Evolutionary conservation across 2,113 vertebrate species (phyloP).

Genomic region (Tretioscincus oriximinensis): DNA sequence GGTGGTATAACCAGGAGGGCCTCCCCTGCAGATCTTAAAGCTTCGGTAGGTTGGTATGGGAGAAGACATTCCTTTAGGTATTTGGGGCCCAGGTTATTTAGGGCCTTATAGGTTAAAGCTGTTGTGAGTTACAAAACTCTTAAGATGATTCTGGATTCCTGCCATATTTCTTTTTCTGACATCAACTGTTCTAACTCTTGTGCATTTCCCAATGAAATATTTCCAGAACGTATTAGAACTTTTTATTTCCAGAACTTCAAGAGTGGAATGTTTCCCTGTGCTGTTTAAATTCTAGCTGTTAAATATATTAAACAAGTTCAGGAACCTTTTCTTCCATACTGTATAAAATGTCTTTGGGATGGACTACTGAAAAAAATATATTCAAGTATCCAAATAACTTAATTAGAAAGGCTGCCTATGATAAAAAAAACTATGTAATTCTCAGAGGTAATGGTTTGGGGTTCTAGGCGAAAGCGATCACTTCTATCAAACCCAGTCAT

Average conservation of each 20-base stretch:
- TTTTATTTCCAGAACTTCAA: neutral
- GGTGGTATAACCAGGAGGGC: too few species aligned
- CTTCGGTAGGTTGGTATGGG: too few species aligned
- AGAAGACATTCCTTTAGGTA: neutral
- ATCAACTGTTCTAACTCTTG: neutral
- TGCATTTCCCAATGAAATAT: neutral
- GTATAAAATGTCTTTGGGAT: neutral
- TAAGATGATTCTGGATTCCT: neutral
- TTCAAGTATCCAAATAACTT: neutral
- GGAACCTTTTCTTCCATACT: too few species aligned
- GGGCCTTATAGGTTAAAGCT: too few species aligned
- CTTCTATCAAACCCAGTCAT: too few species aligned
- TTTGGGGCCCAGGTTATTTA: too few species aligned
- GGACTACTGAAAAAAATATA: neutral
- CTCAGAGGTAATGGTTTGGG: too few species aligned
- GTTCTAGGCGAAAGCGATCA: too few species aligned
- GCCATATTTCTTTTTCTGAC: neutral
- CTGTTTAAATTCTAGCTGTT: too few species aligned
- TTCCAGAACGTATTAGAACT: too few species aligned
- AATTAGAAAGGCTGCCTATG: neutral
- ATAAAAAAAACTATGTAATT: neutral
- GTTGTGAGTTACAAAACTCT: neutral
- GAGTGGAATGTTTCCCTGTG: neutral
- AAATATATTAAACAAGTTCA: too few species aligned
- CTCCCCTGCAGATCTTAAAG: too few species aligned